Evolutionary conservation across 2,113 vertebrate genomes (phyloP).

Genomic region (Apistogramma diplotaenia): DNA sequence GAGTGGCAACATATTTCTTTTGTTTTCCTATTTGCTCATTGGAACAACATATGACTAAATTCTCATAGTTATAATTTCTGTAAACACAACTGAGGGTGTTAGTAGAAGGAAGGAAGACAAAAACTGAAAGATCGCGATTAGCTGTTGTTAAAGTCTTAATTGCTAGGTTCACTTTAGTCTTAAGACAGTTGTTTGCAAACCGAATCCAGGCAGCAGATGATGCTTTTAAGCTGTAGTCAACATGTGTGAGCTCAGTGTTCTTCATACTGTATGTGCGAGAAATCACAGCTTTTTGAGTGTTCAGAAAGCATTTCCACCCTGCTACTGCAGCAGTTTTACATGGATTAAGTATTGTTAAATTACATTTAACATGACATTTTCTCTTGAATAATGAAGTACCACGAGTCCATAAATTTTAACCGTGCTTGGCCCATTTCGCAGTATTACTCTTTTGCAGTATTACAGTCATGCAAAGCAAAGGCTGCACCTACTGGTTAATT

Average conservation of each 20-base stretch:
- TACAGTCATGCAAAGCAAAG: constrained; percentile 21
- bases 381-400: constrained; percentile 49
- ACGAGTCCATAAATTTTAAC: constrained; percentile 42
- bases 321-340: constrained; percentile 26
- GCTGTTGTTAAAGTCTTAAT: no score
- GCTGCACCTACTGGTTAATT: constrained; percentile 25
- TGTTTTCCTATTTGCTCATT: no score
- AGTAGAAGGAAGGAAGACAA: no score
- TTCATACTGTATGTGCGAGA: not conserved
- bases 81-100: no score
- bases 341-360: constrained; percentile 46
- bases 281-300: not conserved
- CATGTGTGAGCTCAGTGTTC: not conserved
- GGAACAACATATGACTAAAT: no score
- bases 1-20: no score
- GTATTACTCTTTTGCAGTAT: not conserved
- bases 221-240: not conserved
- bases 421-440: constrained; percentile 4
- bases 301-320: not conserved
- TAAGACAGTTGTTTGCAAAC: not conserved
- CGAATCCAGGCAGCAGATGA: not conserved
- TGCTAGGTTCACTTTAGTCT: no score
- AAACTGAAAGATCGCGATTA: no score
- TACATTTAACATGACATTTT: constrained; percentile 56
- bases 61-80: no score